Percentiles rank a stretch among this genome's conserved stretches.
These are phyloP conservation scores for Ceratitis capitata DNA, from an alignment of 1,140 invertebrate species.

Conservation along the genomic window DNA sequence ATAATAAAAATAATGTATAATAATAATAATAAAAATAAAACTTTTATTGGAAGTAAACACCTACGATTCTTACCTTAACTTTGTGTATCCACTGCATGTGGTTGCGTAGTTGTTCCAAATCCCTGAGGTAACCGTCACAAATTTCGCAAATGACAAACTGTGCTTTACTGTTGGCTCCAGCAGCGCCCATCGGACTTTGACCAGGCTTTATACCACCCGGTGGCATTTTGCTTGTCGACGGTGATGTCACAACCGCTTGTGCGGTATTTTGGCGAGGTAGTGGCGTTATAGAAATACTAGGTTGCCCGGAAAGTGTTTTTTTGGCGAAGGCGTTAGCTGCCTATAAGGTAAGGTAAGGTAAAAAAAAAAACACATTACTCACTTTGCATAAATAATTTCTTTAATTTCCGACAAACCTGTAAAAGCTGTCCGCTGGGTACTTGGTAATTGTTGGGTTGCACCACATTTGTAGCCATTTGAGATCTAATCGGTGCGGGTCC, in stretches of 20 bases:
- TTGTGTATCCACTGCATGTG: constrained; percentile 98
- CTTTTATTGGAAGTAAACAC: not conserved
- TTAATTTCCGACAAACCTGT: constrained; percentile 48
- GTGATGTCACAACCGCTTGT: constrained; percentile 45
- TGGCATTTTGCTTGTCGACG: constrained; percentile 66
- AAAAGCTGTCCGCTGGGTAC: constrained; percentile 60
- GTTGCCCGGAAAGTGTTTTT: constrained; percentile 70
- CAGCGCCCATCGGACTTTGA: constrained; percentile 51
- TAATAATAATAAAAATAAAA: not conserved
- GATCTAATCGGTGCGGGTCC: constrained; percentile 44
- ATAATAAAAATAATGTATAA: not conserved
- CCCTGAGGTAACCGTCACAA: constrained; percentile 94
- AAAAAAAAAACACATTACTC: constrained; percentile 35
- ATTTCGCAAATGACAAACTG: constrained; percentile 95
- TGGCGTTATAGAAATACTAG: constrained; percentile 92
- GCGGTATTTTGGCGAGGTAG: constrained; percentile 74
- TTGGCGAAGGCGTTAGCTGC: constrained; percentile 55
- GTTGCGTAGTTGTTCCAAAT: constrained; percentile 89
- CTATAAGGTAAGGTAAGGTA: not conserved
- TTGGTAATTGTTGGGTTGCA: constrained; percentile 62
- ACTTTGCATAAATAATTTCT: not conserved
- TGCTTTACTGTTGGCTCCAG: constrained; percentile 71
- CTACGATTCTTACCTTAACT: constrained; percentile 72
- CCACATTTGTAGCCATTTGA: constrained; percentile 50
- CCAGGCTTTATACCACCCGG: constrained; percentile 68